Base-by-base conservation (phyloP, 2,113 vertebrate species). In the Rhynchomys soricoides region DNA sequence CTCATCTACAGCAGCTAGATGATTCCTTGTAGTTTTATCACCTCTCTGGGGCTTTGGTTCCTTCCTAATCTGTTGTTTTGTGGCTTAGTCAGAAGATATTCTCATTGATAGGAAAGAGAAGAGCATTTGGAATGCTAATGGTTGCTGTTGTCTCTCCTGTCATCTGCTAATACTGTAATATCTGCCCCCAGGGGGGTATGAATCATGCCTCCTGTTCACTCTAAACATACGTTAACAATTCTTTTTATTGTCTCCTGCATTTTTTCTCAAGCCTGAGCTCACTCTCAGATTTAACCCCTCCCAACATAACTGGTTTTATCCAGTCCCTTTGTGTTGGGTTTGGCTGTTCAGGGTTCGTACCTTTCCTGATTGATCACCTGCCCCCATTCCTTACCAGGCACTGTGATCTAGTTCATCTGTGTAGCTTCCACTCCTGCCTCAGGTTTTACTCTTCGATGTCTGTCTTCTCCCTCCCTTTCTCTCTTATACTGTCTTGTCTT, bases 101-200 rank as follows among this genome's bases (percentile, higher is more conserved):
- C 78, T 86, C 92, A 48, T 37, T 87, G 95, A 95, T 91, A 90
- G 86, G 86, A 70, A 91, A 87, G 93, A 83, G 79, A 66, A 50
- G 73, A 91, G 94, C 62, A 34, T 94, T 68, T 57, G 52, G 92
- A 71, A 93, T 88, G 73, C 95, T 71, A 93, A 93, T 81, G 73
- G 94, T 95, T 90, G 90, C 92, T 96, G 88, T 75, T 96, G 78
- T 90, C 87, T 93, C 64, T 81, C 45, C 79, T 87, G 73, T 96
- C 96, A 95, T 96, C 96, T 96, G 94, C 89, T 97, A 97, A 95
- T 86, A 79, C 97, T 95, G 50, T 86, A 97, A 93, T 83, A 93
- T 91, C 91, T 96, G 91, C 94, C 96, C 95, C 95, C 1, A 64
- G 93, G 95, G 96, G 31, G 15, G 8, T 45, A 45, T 93, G 95